These are phyloP conservation scores for Hippopotamus amphibius DNA, from an alignment of 2,113 vertebrate genomes.

Conservation along the genomic window DNA sequence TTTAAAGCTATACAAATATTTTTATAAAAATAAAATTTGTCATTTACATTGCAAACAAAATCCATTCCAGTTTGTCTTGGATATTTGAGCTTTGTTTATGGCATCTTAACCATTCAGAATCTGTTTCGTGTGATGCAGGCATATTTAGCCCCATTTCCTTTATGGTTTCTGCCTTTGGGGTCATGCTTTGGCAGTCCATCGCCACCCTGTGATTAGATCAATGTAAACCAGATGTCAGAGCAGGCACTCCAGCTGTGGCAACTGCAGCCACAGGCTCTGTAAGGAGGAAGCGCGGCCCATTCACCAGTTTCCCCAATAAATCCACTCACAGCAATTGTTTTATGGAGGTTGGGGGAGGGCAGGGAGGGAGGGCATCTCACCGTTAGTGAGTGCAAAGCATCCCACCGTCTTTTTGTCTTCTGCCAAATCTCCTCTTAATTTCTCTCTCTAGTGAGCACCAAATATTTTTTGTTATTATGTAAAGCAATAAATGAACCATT, in stretches of 20 bases:
- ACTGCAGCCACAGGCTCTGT: not conserved
- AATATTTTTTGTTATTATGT: not conserved
- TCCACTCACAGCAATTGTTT: not conserved
- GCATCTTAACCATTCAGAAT: not conserved
- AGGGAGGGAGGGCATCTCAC: not conserved
- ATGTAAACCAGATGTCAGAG: constrained; percentile 64
- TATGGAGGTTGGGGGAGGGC: not conserved
- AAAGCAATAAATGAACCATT: not conserved
- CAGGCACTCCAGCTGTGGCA: not conserved
- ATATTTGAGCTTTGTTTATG: not conserved
- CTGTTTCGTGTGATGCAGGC: not conserved
- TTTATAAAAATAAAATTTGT: not conserved
- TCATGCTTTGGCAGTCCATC: not conserved
- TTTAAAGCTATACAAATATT: not conserved
- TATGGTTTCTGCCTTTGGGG: constrained; percentile 8
- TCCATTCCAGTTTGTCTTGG: not conserved
- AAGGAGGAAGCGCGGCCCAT: not conserved
- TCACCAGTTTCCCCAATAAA: constrained; percentile 40
- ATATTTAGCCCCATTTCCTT: not conserved
- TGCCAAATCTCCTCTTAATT: not conserved
- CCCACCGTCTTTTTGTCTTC: not conserved
- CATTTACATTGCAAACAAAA: not conserved
- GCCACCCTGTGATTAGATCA: constrained; percentile 54
- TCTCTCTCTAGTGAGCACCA: not conserved
- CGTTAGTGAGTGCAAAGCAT: too few relatives aligned